A percentile compares a stretch with the other conserved stretches of the same genome.
phyloP scores from a whole-genome alignment of 2,797 vertebrate genomes.

The Masticophis lateralis region DNA sequence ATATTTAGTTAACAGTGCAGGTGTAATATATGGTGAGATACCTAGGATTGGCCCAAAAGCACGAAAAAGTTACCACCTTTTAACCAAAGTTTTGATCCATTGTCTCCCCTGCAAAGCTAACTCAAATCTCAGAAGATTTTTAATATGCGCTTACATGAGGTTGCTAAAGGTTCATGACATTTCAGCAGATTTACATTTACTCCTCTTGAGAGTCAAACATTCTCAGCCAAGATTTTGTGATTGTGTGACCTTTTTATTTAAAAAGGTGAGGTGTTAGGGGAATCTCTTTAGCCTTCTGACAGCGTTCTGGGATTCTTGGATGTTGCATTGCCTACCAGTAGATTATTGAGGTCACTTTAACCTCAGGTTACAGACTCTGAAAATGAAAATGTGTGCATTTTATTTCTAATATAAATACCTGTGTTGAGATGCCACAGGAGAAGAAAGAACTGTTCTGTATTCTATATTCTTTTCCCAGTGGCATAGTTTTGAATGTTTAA shows the following conservation, averaged over 20 bases:
- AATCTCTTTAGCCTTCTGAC: neutral
- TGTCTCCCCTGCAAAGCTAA: neutral
- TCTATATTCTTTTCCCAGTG: slow-evolving; percentile 35
- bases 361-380: neutral
- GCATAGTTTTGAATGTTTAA: slow-evolving; percentile 49
- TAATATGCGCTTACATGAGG: neutral
- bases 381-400: neutral
- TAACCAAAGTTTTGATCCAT: neutral
- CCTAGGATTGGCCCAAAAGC: neutral
- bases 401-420: neutral
- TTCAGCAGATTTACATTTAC: neutral
- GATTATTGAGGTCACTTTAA: neutral
- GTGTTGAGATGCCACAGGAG: slow-evolving; percentile 2
- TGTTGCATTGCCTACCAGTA: neutral
- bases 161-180: neutral
- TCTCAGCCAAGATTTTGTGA: neutral
- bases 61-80: neutral
- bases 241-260: neutral
- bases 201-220: neutral
- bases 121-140: neutral
- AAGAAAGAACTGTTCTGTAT: slow-evolving; percentile 44
- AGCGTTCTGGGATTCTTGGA: neutral
- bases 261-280: neutral
- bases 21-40: neutral
- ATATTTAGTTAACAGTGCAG: neutral